These are phyloP conservation scores for Tarsius wallacei DNA, from an alignment of 2,797 vertebrate species.

Conservation along the genomic window DNA sequence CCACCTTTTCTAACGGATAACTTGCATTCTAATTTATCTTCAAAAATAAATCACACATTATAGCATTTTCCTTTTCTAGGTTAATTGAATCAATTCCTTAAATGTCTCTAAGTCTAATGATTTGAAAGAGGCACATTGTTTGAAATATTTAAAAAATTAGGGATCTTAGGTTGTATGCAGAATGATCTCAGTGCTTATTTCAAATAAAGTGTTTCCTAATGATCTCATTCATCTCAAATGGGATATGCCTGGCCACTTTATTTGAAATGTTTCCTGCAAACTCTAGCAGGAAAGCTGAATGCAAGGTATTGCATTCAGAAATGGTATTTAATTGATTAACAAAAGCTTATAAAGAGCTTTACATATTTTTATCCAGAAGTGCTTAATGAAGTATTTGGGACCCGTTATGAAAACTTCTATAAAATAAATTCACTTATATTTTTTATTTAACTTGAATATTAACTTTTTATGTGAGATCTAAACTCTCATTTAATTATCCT, in stretches of 20 bases:
- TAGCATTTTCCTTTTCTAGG: constrained; percentile 85
- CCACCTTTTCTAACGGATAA: constrained; percentile 87
- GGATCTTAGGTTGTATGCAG: constrained; percentile 76
- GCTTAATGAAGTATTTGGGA: constrained; percentile 78
- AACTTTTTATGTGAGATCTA: constrained; percentile 78
- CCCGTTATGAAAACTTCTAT: constrained; percentile 75
- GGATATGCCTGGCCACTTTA: constrained; percentile 68
- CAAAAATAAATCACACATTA: constrained; percentile 91
- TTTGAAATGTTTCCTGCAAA: constrained; percentile 81
- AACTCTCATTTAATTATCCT: constrained; percentile 75
- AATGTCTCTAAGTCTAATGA: constrained; percentile 88
- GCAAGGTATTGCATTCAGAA: constrained; percentile 75
- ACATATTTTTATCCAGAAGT: constrained; percentile 75
- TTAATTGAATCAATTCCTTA: constrained; percentile 91
- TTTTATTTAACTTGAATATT: constrained; percentile 80
- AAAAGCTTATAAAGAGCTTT: constrained; percentile 72
- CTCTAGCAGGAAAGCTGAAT: constrained; percentile 75
- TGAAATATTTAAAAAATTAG: constrained; percentile 88
- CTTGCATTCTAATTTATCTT: constrained; percentile 90
- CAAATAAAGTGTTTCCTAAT: constrained; percentile 82
- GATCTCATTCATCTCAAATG: constrained; percentile 77
- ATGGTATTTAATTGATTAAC: constrained; percentile 80
- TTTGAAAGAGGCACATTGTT: constrained; percentile 84
- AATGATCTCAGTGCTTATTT: constrained; percentile 78
- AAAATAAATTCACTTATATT: constrained; percentile 77